A percentile compares a stretch with the other conserved stretches of the same genome.
These are phyloP conservation scores for Drosophila paranaensis DNA, from an alignment of 2,888 invertebrate species.

Conservation along the genomic window DNA sequence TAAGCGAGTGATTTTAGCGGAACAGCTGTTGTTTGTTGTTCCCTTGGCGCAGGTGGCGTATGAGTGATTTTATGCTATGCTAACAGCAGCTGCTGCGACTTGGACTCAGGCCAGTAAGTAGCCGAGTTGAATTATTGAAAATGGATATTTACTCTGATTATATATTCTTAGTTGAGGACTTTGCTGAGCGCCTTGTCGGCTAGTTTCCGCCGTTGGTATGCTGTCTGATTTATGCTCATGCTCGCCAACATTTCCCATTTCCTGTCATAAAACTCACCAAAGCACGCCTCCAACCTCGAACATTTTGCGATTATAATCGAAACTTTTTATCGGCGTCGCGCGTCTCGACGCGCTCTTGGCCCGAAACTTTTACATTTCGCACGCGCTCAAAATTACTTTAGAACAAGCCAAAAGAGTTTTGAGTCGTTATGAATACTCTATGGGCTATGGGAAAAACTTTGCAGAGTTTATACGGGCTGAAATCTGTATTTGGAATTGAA, in stretches of 20 bases:
- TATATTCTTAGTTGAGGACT: slow-evolving; percentile 1
- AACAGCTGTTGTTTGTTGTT: slow-evolving; percentile 73
- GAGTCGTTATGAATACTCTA: not conserved
- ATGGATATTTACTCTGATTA: not conserved
- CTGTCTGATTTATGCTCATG: slow-evolving; percentile 40
- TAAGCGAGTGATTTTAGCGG: slow-evolving; percentile 26
- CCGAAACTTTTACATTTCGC: slow-evolving; percentile 74
- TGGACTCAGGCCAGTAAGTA: not conserved
- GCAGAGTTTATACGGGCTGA: not conserved
- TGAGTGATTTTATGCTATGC: slow-evolving; percentile 55
- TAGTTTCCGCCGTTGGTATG: not conserved
- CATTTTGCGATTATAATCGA: slow-evolving; percentile 72
- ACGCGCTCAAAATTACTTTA: slow-evolving; percentile 74
- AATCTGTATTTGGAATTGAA: not conserved
- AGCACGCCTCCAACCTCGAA: slow-evolving; percentile 20
- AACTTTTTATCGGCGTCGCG: slow-evolving; percentile 67
- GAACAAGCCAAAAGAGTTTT: slow-evolving; percentile 4
- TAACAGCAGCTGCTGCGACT: not conserved
- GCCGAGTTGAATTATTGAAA: not conserved
- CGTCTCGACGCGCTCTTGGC: slow-evolving; percentile 40
- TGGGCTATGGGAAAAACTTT: not conserved
- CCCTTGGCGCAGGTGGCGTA: slow-evolving; percentile 29
- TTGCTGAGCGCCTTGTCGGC: not conserved
- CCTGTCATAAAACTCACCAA: slow-evolving; percentile 28
- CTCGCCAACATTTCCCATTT: slow-evolving; percentile 58